Percentiles rank a stretch among this genome's conserved stretches.
Evolutionary conservation across 2,888 invertebrate species (phyloP).

Genomic region (Gymnosoma rotundatum): DNA sequence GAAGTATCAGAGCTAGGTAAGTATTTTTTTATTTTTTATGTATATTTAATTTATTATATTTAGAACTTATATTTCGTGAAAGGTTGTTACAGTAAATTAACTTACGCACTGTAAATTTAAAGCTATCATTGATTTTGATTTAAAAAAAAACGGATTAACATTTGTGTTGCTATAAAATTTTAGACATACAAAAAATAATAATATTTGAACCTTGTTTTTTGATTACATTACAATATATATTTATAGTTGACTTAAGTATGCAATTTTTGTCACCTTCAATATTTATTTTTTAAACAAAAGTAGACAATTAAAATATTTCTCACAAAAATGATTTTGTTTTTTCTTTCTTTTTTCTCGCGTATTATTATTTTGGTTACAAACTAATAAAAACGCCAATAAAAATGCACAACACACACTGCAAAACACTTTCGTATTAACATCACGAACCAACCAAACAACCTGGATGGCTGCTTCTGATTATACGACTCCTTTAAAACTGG

Average conservation of each 20-base stretch:
- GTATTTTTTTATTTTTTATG: constrained; percentile 72
- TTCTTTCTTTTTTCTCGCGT: constrained; percentile 70
- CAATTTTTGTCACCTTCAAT: too few relatives aligned
- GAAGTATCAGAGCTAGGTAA: constrained; percentile 93
- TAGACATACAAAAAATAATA: too few relatives aligned
- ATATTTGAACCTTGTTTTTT: too few relatives aligned
- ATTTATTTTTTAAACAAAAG: not conserved
- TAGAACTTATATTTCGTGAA: too few relatives aligned
- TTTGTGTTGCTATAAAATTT: too few relatives aligned
- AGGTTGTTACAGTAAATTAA: too few relatives aligned
- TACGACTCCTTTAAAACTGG: constrained; percentile 49
- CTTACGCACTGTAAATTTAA: too few relatives aligned
- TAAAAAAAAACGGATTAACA: too few relatives aligned
- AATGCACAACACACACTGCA: constrained; percentile 59
- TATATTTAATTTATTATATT: too few relatives aligned
- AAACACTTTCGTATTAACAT: constrained; percentile 56
- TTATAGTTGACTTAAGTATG: too few relatives aligned
- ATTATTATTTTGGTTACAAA: constrained; percentile 36
- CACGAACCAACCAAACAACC: constrained; percentile 58
- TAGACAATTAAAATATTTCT: constrained; percentile 31
- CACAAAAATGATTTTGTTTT: constrained; percentile 70
- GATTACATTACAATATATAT: too few relatives aligned
- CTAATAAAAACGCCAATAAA: constrained; percentile 44
- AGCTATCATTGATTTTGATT: too few relatives aligned
- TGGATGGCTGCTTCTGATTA: constrained; percentile 66